Base-by-base conservation (phyloP, 1,140 invertebrate genomes). In the Eciton burchellii region DNA sequence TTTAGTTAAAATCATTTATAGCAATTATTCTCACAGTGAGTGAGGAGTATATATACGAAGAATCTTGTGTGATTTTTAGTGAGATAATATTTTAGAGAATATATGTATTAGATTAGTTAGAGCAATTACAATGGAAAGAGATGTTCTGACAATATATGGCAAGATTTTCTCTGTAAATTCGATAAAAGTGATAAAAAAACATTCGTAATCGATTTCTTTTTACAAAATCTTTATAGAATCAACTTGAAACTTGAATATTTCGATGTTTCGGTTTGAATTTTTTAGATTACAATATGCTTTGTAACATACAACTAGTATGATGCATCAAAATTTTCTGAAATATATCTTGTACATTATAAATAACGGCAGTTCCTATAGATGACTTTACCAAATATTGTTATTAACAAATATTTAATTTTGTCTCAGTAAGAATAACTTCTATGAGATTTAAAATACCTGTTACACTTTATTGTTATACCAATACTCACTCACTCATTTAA, bases 331-430 rank as follows among this genome's bases (percentile, higher is more conserved):
- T 57, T 74, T 77, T 88, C 12, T 88, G 82, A 88, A 77, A 84
- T 82, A 84, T 54, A 70, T 19, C 49, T 12, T 84, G 65, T 73
- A 76, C 11, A 56, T 71, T 84, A 47, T 84, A 87, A 84, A 68
- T 29, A 65, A 11, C 62, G 56, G 54, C 73, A 57, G n/a, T 63
- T 82, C 72, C 63, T 62, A 70, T 63, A 74, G 19, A 59, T 19
- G 62, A 72, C 24, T 57, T 76, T 11, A 84, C 77, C 29, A 79
- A 84, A 81, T 54, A 70, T 76, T 70, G 52, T 81, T 60, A 81
- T 74, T 65, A 70, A 49, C 35, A 6, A 6, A 35, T 35, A 35
- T 35, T 35, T 35, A 35, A 35, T 6, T 6, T 35, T 19, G 6
- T 72, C 21, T 24, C 16, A 43, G 49, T 43, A 35, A 49, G 54